Evolutionary conservation across 2,797 vertebrate species (phyloP).

Genomic region (Pempheris klunzingeri): DNA sequence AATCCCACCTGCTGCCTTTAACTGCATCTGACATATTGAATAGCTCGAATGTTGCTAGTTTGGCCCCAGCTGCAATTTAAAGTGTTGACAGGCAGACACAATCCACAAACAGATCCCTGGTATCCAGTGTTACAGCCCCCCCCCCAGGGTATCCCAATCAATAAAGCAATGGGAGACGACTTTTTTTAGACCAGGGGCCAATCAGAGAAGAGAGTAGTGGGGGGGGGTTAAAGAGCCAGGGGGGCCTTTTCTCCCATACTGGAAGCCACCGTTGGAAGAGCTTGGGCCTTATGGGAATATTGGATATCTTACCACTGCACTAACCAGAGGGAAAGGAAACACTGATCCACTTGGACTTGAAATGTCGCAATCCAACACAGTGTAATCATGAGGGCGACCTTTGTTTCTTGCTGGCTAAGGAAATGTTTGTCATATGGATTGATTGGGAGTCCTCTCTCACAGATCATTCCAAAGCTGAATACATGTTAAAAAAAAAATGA

Average conservation of each 20-base stretch:
- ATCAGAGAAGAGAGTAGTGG: conserved; percentile 48
- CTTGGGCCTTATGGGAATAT: conserved; percentile 73
- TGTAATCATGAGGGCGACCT: conserved; percentile 63
- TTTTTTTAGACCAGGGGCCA: conserved; percentile 68
- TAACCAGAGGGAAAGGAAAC: conserved; percentile 54
- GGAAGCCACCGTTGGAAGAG: conserved; percentile 58
- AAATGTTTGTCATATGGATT: conserved; percentile 36
- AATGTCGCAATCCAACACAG: conserved; percentile 51
- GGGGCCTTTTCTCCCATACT: conserved; percentile 51
- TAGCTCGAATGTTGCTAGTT: conserved; percentile 65
- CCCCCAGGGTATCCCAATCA: conserved; percentile 74
- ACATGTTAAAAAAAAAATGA: not conserved
- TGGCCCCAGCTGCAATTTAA: conserved; percentile 76
- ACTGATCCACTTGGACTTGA: conserved; percentile 65
- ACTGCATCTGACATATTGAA: conserved; percentile 76
- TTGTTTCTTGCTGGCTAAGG: conserved; percentile 38
- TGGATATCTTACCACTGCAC: conserved; percentile 63
- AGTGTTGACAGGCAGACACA: conserved; percentile 75
- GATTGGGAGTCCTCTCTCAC: not conserved
- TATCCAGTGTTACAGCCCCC: conserved; percentile 68
- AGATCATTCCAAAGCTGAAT: not conserved
- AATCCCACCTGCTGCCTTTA: conserved; percentile 63
- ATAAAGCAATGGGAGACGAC: conserved; percentile 74
- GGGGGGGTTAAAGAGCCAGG: conserved; percentile 49
- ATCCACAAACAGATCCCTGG: conserved; percentile 70